These are phyloP conservation scores for Drosophila persimilis DNA, from an alignment of 1,140 invertebrate species.

Conservation along the genomic window DNA sequence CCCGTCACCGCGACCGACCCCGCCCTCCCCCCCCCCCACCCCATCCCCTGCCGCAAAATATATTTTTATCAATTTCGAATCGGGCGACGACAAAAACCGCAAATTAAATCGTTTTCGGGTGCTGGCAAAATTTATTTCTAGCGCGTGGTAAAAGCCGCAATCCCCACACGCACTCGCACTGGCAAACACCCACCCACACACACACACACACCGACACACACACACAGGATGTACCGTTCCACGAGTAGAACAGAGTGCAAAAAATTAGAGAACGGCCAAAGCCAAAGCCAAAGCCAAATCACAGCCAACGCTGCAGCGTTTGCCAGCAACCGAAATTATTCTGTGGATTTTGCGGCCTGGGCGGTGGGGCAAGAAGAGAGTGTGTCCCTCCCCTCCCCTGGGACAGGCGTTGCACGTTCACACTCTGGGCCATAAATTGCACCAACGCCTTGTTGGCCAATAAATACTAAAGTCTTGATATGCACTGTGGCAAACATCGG, in stretches of 20 bases:
- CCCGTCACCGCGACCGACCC: no score
- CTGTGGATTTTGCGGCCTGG: conserved; percentile 67
- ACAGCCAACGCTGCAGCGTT: conserved; percentile 40
- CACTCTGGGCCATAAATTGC: conserved; percentile 68
- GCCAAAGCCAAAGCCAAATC: conserved; percentile 35
- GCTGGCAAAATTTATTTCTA: conserved; percentile 71
- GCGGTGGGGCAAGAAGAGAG: conserved; percentile 15
- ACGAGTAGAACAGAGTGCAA: not conserved
- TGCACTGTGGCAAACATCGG: conserved; percentile 13
- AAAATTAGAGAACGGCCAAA: conserved; percentile 58
- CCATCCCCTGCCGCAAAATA: conserved; percentile 31
- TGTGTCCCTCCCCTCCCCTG: no score
- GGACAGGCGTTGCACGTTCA: conserved; percentile 40
- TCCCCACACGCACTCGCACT: conserved; percentile 24
- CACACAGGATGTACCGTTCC: not conserved
- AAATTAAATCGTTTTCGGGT: conserved; percentile 75
- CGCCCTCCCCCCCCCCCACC: conserved; percentile 2
- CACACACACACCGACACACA: conserved; percentile 21
- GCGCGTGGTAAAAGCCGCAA: conserved; percentile 55
- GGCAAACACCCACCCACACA: not conserved
- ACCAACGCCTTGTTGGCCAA: conserved; percentile 70
- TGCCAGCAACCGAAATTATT: conserved; percentile 74
- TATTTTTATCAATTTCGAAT: conserved; percentile 68
- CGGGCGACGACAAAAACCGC: conserved; percentile 63
- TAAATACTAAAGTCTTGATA: conserved; percentile 67